These are phyloP conservation scores for Microtus ochrogaster DNA, from an alignment of 2,113 vertebrate genomes.

Conservation along the genomic window DNA sequence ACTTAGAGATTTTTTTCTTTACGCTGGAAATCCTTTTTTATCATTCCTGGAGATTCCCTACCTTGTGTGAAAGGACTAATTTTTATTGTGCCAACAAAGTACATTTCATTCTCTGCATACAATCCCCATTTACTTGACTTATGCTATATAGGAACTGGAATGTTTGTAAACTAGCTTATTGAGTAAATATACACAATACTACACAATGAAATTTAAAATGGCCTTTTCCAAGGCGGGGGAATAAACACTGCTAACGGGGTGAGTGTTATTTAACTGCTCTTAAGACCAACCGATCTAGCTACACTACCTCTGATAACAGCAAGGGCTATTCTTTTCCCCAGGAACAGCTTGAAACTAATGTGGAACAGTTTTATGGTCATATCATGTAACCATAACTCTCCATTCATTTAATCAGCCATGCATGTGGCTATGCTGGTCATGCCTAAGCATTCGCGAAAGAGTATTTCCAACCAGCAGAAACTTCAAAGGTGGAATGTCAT, in stretches of 20 bases:
- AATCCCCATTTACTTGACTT: not conserved
- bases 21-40: not conserved
- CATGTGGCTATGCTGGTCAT: not conserved
- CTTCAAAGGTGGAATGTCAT: not conserved
- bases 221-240: not conserved
- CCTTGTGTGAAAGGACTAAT: not conserved
- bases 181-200: not conserved
- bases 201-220: not conserved
- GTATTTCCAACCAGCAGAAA: not conserved
- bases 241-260: not conserved
- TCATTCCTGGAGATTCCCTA: not conserved
- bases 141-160: not conserved
- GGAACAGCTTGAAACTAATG: not conserved
- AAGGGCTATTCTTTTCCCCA: too few species aligned
- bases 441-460: not conserved
- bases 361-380: conserved; percentile 14
- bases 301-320: not conserved
- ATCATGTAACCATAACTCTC: not conserved
- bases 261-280: not conserved
- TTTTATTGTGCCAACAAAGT: conserved; percentile 23
- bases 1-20: conserved; percentile 12
- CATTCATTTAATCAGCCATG: not conserved
- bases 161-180: conserved; percentile 13
- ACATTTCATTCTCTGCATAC: not conserved
- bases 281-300: conserved; percentile 23